Evolutionary conservation across 2,797 vertebrate species (phyloP).

Genomic region (Propithecus perrieri): DNA sequence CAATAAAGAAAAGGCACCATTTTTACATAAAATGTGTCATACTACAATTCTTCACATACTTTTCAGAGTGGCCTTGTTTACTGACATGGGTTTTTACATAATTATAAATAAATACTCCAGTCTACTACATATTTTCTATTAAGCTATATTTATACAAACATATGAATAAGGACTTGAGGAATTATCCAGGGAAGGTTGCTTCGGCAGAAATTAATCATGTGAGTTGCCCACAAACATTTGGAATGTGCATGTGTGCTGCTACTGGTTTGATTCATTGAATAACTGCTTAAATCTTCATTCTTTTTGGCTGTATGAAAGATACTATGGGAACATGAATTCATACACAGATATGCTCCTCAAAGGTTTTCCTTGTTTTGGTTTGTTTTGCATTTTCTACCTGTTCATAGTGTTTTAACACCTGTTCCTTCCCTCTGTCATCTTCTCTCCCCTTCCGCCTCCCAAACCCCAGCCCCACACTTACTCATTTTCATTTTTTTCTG

Average conservation of each 20-base stretch:
- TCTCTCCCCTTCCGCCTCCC: rapidly evolving
- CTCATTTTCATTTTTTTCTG: neutral
- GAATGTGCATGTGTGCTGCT: neutral
- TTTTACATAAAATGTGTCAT: neutral
- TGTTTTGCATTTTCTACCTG: neutral
- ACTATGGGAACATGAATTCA: neutral
- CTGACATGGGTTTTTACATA: neutral
- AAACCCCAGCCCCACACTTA: neutral
- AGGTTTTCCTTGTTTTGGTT: neutral
- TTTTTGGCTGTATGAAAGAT: neutral
- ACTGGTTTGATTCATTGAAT: neutral
- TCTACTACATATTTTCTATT: neutral
- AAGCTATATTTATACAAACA: neutral
- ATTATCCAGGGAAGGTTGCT: neutral
- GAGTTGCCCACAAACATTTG: neutral
- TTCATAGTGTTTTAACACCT: neutral
- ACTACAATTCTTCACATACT: neutral
- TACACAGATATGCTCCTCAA: neutral
- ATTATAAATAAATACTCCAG: neutral
- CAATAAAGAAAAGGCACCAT: neutral
- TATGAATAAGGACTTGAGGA: neutral
- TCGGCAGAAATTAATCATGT: neutral
- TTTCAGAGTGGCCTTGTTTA: neutral
- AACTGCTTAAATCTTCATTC: neutral
- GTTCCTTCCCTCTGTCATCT: neutral